Evolutionary conservation across 35 echinoderm and acorn worm genomes (phyloP).

Genomic region (Heliocidaris tuberculata): DNA sequence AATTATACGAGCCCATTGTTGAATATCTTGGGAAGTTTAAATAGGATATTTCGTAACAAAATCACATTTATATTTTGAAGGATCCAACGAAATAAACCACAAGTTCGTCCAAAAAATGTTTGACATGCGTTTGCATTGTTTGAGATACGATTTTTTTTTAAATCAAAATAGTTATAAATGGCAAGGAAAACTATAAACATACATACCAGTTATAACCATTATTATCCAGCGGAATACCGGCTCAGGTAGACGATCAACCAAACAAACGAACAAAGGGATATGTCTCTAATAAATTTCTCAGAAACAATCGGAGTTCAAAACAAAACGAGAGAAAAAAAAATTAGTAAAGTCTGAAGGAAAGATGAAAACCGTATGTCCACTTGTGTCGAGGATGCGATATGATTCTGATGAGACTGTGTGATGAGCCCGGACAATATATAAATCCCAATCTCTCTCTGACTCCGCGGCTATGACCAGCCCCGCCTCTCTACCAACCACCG

Average conservation of each 20-base stretch:
- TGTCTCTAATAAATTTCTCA: background rate
- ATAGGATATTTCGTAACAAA: too few relatives aligned
- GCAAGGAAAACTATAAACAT: background rate
- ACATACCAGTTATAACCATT: constrained; percentile 2
- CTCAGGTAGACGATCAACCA: background rate
- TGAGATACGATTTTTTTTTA: too few relatives aligned
- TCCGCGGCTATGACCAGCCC: background rate
- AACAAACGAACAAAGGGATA: background rate
- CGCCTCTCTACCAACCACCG: background rate
- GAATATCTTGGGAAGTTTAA: too few relatives aligned
- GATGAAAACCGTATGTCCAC: background rate
- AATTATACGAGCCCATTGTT: too few relatives aligned
- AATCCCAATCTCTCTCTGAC: background rate
- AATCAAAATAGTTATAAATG: background rate
- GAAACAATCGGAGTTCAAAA: background rate
- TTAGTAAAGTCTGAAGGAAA: background rate
- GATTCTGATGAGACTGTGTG: background rate
- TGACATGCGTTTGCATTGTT: too few relatives aligned
- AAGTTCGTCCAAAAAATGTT: too few relatives aligned
- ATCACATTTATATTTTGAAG: too few relatives aligned
- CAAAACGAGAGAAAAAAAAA: background rate
- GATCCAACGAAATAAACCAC: too few relatives aligned
- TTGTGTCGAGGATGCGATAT: background rate
- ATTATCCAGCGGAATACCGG: background rate
- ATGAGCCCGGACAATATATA: background rate